These are phyloP conservation scores for Caenorhabditis plicata DNA, from an alignment of 2,888 invertebrate genomes.

Conservation along the genomic window DNA sequence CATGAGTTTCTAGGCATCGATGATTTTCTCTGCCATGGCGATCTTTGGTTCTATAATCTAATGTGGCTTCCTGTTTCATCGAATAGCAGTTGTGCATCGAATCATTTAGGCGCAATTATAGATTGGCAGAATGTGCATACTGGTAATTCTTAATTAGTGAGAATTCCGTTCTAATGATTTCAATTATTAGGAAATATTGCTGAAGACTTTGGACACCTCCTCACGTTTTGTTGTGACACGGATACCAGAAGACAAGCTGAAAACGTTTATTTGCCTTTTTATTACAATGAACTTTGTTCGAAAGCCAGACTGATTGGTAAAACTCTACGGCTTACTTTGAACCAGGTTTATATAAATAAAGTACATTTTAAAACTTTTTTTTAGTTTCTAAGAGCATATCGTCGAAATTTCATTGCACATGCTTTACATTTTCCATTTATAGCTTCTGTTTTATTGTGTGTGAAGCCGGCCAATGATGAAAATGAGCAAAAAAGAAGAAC, in stretches of 20 bases:
- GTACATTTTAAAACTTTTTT: no score
- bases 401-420: constrained; percentile 32
- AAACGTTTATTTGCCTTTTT: constrained; percentile 20
- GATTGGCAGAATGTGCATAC: constrained; percentile 45
- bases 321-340: constrained; percentile 13
- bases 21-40: constrained; percentile 44
- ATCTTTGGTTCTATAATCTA: constrained; percentile 45
- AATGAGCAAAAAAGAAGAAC: constrained; percentile 8
- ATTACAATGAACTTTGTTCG: constrained; percentile 19
- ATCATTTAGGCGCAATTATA: constrained; percentile 36
- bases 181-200: constrained; percentile 38
- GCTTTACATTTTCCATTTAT: constrained; percentile 44
- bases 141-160: no score
- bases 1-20: constrained; percentile 15
- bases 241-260: constrained; percentile 24
- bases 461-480: constrained; percentile 24
- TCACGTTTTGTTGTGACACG: constrained; percentile 38
- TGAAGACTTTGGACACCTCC: constrained; percentile 38
- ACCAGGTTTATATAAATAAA: no score
- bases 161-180: no score
- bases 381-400: constrained; percentile 35
- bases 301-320: constrained; percentile 12
- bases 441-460: constrained; percentile 34
- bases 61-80: constrained; percentile 27
- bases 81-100: constrained; percentile 22